Percentiles rank a stretch among this genome's conserved stretches.
phyloP scores from a whole-genome alignment of 1,140 invertebrate species.

The Druon quercuslanigerum region DNA sequence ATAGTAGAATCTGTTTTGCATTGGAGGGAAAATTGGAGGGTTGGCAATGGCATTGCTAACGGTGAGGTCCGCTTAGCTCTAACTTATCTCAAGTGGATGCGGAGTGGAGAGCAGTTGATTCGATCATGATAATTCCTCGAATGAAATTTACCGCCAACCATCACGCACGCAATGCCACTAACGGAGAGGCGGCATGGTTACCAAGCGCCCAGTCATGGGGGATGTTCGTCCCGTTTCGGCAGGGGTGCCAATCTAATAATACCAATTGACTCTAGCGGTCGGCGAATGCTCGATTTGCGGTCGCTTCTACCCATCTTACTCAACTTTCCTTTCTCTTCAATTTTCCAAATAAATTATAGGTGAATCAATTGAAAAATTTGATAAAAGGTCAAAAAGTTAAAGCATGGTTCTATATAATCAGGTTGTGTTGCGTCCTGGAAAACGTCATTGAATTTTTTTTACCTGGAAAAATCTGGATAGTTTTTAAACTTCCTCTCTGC shows the following conservation, averaged over 20 bases:
- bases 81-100: conserved; percentile 45
- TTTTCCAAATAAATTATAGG: background rate
- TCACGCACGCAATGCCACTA: conserved; percentile 68
- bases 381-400: too few relatives aligned
- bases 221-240: conserved; percentile 60
- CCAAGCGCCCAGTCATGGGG: conserved; percentile 48
- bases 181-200: conserved; percentile 51
- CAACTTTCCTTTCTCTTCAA: conserved; percentile 23
- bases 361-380: too few relatives aligned
- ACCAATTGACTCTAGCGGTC: conserved; percentile 71
- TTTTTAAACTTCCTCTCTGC: too few relatives aligned
- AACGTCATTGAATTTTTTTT: too few relatives aligned
- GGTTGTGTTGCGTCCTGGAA: too few relatives aligned
- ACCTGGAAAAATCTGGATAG: too few relatives aligned
- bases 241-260: conserved; percentile 75
- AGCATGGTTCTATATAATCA: too few relatives aligned
- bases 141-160: conserved; percentile 75
- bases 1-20: conserved; percentile 39
- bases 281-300: conserved; percentile 72
- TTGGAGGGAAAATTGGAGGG: conserved; percentile 49
- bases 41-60: background rate
- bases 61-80: conserved; percentile 25
- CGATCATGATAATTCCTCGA: conserved; percentile 76
- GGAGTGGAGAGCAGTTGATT: conserved; percentile 69
- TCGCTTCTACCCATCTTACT: conserved; percentile 42